A percentile compares a stretch with the other conserved stretches of the same genome.
Evolutionary conservation across 2,797 vertebrate genomes (phyloP).

Genomic region (Microchirus variegatus): DNA sequence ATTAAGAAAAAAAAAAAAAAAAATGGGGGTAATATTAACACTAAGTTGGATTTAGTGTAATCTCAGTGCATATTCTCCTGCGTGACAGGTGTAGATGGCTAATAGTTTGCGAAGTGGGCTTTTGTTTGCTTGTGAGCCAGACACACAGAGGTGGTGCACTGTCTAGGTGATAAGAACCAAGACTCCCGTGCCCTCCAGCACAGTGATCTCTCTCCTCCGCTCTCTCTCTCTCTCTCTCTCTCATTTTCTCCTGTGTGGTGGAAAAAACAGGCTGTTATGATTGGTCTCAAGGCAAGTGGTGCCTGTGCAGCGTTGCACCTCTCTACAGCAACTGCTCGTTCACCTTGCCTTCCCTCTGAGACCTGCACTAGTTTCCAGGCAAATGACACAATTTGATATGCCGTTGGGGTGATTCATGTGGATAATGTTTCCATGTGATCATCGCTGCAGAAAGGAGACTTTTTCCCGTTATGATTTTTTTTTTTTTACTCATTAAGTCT

Average conservation of each 20-base stretch:
- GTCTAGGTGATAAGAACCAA: conserved; percentile 77
- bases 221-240: conserved; percentile 62
- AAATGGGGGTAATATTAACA: conserved; percentile 15
- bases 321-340: conserved; percentile 74
- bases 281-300: conserved; percentile 80
- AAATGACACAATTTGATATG: conserved; percentile 86
- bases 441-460: conserved; percentile 73
- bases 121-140: conserved; percentile 75
- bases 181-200: conserved; percentile 74
- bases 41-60: conserved; percentile 57
- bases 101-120: conserved; percentile 64
- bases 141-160: conserved; percentile 75
- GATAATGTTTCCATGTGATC: conserved; percentile 85
- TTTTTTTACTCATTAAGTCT: conserved; percentile 75
- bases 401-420: conserved; percentile 80
- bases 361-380: conserved; percentile 86
- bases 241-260: conserved; percentile 62
- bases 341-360: conserved; percentile 84
- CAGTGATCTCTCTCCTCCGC: conserved; percentile 65
- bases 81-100: conserved; percentile 71
- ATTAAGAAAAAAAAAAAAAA: conserved; percentile 3
- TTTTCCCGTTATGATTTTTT: conserved; percentile 68
- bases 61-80: conserved; percentile 49
- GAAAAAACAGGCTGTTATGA: conserved; percentile 68
- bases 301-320: conserved; percentile 75